These are phyloP conservation scores for Sarcoramphus papa DNA, from an alignment of 2,797 vertebrate species.

Conservation along the genomic window DNA sequence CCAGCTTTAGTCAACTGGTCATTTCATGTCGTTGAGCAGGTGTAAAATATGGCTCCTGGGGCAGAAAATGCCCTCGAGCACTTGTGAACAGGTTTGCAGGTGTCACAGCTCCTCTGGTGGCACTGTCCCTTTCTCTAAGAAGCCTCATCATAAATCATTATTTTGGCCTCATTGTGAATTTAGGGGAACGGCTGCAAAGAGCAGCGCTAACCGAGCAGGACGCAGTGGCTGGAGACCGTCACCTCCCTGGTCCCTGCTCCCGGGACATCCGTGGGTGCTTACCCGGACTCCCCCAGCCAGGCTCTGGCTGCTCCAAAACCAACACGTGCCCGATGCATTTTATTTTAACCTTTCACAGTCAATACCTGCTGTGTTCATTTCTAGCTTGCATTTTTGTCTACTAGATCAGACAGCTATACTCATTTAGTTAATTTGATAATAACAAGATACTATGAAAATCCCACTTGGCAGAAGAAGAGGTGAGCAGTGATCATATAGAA, in stretches of 20 bases:
- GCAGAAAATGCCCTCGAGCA: accelerated
- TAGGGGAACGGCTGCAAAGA: not conserved
- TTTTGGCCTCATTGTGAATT: not conserved
- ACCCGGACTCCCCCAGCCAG: not conserved
- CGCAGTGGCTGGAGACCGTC: accelerated
- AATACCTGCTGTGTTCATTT: not conserved
- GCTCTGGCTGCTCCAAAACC: not conserved
- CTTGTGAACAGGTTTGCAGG: not conserved
- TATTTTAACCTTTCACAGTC: not conserved
- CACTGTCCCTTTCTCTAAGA: not conserved
- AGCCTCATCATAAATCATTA: not conserved
- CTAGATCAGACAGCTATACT: not conserved
- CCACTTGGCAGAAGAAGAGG: not conserved
- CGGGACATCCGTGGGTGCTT: not conserved
- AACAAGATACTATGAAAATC: not conserved
- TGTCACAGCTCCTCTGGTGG: not conserved
- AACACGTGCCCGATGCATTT: accelerated
- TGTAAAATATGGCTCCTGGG: not conserved
- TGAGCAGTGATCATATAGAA: not conserved
- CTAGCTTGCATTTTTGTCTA: not conserved
- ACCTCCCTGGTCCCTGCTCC: not conserved
- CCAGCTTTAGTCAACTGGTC: not conserved
- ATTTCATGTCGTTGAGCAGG: not conserved
- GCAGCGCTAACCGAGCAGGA: not conserved
- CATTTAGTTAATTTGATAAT: not conserved